A percentile compares a stretch with the other conserved stretches of the same genome.
phyloP scores from a whole-genome alignment of 2,888 invertebrate genomes.

The Lordiphosa andalusiaca region DNA sequence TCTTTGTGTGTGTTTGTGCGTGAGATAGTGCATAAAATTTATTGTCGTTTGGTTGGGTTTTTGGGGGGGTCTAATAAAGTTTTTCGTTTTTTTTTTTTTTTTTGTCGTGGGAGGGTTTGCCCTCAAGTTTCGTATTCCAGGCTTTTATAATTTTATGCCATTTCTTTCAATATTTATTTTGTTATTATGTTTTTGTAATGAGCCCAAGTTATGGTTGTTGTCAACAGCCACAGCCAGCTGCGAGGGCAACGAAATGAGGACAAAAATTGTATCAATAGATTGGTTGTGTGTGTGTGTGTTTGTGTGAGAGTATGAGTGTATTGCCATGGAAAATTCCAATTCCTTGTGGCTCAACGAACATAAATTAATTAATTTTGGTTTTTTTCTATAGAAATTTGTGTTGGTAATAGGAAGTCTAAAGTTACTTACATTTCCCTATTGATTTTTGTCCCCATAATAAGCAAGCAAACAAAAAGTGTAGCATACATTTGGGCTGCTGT shows the following conservation, averaged over 20 bases:
- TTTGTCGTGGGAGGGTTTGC: conserved; percentile 28
- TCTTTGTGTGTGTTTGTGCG: conserved; percentile 38
- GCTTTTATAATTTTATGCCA: conserved; percentile 76
- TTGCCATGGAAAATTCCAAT: conserved; percentile 71
- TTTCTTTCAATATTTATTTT: conserved; percentile 76
- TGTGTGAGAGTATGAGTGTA: conserved; percentile 30
- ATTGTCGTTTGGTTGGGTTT: conserved; percentile 40
- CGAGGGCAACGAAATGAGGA: conserved; percentile 45
- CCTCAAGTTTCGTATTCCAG: conserved; percentile 56
- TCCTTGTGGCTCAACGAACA: conserved; percentile 47
- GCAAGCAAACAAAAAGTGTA: conserved; percentile 29
- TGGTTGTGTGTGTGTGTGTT: conserved; percentile 21
- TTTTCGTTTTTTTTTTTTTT: conserved; percentile 9
- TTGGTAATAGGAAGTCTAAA: conserved; percentile 43
- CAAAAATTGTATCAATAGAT: conserved; percentile 70
- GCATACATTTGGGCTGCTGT: conserved; percentile 43
- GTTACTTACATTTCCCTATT: conserved; percentile 37
- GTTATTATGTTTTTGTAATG: conserved; percentile 76
- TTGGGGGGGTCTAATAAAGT: background rate
- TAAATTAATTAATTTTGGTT: conserved; percentile 73
- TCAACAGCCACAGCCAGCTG: conserved; percentile 21
- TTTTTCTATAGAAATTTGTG: conserved; percentile 13
- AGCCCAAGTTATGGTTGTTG: conserved; percentile 45
- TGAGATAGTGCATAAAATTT: conserved; percentile 74
- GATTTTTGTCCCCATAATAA: conserved; percentile 48